Evolutionary conservation across 2,797 vertebrate genomes (phyloP).

Genomic region (Leptatherina wallacei): DNA sequence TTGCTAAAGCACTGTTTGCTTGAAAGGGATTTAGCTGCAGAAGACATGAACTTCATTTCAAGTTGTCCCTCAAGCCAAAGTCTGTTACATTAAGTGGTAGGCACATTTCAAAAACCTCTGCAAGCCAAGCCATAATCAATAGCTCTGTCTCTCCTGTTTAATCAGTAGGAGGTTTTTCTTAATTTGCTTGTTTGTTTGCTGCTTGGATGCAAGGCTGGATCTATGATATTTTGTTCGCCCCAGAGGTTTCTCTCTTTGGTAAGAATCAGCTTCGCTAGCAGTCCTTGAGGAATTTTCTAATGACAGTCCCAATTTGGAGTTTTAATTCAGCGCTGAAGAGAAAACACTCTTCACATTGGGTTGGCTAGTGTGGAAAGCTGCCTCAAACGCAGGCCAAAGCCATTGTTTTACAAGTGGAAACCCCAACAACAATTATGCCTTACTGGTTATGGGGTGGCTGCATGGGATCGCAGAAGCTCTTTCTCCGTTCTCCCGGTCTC

Average conservation of each 20-base stretch:
- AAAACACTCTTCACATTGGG: constrained; percentile 63
- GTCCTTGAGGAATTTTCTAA: constrained; percentile 76
- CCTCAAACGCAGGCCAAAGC: constrained; percentile 74
- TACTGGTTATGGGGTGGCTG: constrained; percentile 76
- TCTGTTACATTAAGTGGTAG: constrained; percentile 57
- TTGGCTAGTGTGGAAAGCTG: constrained; percentile 70
- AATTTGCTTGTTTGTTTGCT: constrained; percentile 77
- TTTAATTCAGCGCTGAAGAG: constrained; percentile 67
- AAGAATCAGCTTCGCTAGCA: constrained; percentile 66
- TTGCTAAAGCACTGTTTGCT: constrained; percentile 61
- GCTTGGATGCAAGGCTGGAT: constrained; percentile 62
- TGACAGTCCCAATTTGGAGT: constrained; percentile 72
- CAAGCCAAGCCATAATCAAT: constrained; percentile 68
- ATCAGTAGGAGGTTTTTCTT: constrained; percentile 61
- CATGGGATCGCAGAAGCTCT: constrained; percentile 56
- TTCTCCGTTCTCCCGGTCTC: constrained; percentile 45
- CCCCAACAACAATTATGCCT: constrained; percentile 80
- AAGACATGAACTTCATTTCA: constrained; percentile 63
- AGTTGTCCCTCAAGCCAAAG: constrained; percentile 45
- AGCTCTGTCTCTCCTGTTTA: constrained; percentile 59
- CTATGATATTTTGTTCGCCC: constrained; percentile 59
- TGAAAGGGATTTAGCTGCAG: constrained; percentile 60
- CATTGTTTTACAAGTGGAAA: constrained; percentile 86
- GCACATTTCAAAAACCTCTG: constrained; percentile 56
- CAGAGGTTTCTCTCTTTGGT: constrained; percentile 68